Percentiles rank a stretch among this genome's conserved stretches.
These are phyloP conservation scores for Centrocercus urophasianus DNA, from an alignment of 2,113 vertebrate species.

Conservation along the genomic window DNA sequence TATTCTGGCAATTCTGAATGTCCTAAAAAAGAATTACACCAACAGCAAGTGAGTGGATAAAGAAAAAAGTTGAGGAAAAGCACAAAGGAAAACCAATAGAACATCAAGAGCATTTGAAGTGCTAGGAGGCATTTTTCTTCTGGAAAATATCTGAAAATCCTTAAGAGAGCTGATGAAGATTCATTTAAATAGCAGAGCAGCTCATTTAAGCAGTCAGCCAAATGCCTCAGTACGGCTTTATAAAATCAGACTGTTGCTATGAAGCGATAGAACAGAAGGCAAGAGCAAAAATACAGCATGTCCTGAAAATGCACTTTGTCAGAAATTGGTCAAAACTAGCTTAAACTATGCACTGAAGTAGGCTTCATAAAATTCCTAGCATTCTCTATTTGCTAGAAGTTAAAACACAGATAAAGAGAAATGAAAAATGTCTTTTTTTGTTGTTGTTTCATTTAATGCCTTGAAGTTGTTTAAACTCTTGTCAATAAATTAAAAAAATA, in stretches of 20 bases:
- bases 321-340: background rate
- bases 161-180: constrained; percentile 12
- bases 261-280: background rate
- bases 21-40: constrained; percentile 38
- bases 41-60: constrained; percentile 24
- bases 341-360: background rate
- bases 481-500: background rate
- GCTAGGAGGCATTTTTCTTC: constrained; percentile 46
- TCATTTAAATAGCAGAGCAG: constrained; percentile 51
- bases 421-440: background rate
- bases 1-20: constrained; percentile 48
- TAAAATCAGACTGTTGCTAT: background rate
- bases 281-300: background rate
- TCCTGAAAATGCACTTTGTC: background rate
- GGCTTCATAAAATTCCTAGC: fast-evolving
- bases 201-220: constrained; percentile 39
- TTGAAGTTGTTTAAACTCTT: background rate
- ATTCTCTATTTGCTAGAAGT: background rate
- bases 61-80: constrained; percentile 21
- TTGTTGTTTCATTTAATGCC: background rate
- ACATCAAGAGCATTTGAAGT: constrained; percentile 44
- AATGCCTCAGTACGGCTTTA: background rate
- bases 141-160: constrained; percentile 47
- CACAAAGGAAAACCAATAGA: constrained; percentile 56
- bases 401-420: background rate